A percentile compares a stretch with the other conserved stretches of the same genome.
phyloP scores from a whole-genome alignment of 2,888 invertebrate genomes.

The Lycaena phlaeas region DNA sequence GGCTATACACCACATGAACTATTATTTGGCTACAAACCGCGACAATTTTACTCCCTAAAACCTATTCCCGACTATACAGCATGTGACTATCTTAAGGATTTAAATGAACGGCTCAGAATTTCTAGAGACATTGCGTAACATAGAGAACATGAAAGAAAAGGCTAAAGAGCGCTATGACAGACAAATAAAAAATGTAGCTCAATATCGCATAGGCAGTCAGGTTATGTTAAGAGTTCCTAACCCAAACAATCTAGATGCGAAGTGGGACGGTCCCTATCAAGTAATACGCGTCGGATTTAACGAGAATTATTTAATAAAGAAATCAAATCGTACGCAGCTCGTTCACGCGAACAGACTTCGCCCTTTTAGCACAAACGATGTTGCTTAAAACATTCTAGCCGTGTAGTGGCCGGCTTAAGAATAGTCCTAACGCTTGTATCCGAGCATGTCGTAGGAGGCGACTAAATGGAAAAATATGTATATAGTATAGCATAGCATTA shows the following conservation, averaged over 20 bases:
- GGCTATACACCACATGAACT: constrained; percentile 28
- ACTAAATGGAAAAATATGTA: constrained; percentile 12
- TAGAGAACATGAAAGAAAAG: constrained; percentile 27
- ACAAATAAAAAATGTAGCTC: constrained; percentile 22
- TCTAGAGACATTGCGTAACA: constrained; percentile 21
- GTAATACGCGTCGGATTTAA: constrained; percentile 22
- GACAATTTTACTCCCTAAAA: constrained; percentile 25
- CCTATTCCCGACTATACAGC: constrained; percentile 21
- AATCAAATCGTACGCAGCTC: constrained; percentile 16
- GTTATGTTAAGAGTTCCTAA: constrained; percentile 22
- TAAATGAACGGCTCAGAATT: constrained; percentile 25
- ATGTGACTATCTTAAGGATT: constrained; percentile 24
- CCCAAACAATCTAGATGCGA: constrained; percentile 28
- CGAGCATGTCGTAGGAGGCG: neutral
- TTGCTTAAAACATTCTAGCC: neutral
- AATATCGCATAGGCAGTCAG: constrained; percentile 7
- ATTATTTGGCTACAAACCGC: constrained; percentile 28
- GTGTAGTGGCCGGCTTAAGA: neutral
- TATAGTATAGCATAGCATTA: no score
- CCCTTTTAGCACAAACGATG: constrained; percentile 6
- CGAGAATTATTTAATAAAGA: constrained; percentile 16
- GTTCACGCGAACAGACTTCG: constrained; percentile 18
- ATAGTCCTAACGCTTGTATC: neutral
- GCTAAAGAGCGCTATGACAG: constrained; percentile 27
- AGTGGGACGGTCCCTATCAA: constrained; percentile 28